Conservation (phyloP, 2,888 invertebrate species). For the Megaustenia siamemsis region DNA sequence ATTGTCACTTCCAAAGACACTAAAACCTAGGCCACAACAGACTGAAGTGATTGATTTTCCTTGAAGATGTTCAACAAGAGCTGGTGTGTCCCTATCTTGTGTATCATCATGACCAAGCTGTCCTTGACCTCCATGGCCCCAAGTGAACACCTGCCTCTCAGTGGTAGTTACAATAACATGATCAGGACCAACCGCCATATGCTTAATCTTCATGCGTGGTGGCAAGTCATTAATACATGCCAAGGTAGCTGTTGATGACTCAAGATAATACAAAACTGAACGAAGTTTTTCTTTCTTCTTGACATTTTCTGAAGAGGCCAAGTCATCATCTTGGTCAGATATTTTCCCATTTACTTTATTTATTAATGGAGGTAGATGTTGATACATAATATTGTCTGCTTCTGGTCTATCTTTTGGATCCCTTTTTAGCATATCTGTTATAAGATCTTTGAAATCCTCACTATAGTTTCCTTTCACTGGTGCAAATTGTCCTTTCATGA, state of each 20-base stretch:
- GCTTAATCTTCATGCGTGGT: constrained; percentile 78
- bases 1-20: constrained; percentile 85
- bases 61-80: constrained; percentile 83
- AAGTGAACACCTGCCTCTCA: constrained; percentile 85
- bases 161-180: constrained; percentile 80
- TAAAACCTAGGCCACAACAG: constrained; percentile 85
- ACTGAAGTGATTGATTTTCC: constrained; percentile 84
- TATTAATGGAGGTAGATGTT: constrained; percentile 74
- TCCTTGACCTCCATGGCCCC: constrained; percentile 86
- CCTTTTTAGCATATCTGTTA: constrained; percentile 84
- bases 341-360: constrained; percentile 67
- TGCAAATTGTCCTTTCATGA: constrained; percentile 87
- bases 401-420: constrained; percentile 85
- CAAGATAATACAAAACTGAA: constrained; percentile 78
- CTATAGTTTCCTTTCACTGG: constrained; percentile 86
- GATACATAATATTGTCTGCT: constrained; percentile 83
- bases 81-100: constrained; percentile 82
- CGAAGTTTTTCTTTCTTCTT: constrained; percentile 70
- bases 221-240: constrained; percentile 74
- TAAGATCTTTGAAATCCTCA: constrained; percentile 84
- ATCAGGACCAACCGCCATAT: constrained; percentile 79
- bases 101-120: constrained; percentile 83
- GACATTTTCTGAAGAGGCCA: constrained; percentile 62
- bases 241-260: constrained; percentile 70
- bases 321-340: constrained; percentile 74